Base-by-base conservation (phyloP, 2,888 invertebrate genomes). In the Magallana nippona region DNA sequence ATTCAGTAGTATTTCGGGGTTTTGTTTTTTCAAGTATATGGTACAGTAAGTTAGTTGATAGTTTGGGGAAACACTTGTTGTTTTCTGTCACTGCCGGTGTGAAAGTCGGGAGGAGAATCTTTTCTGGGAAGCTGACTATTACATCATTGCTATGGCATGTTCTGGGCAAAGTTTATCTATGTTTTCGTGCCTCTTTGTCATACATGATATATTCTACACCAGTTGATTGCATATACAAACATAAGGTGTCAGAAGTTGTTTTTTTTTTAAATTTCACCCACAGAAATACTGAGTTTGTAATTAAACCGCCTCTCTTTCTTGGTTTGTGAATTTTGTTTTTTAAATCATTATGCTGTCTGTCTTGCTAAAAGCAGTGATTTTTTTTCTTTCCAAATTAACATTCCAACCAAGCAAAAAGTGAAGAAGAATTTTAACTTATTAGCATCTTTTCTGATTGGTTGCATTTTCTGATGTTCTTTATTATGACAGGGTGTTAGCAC, bases 341-440 rank as follows among this genome's bases (percentile, higher is more conserved):
- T 71, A 32, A 22, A 27, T 71, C 63, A 27, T 71, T 71, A 32
- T 60, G 10, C 63, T 71, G 27, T 32, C 22, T 27, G 13, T 22
- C 15, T 27, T 71, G 63, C 32, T 27, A 22, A 22, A 27, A 71
- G 32, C 63, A 11, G 27, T 71, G 63, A 32, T 71, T 71, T 27
- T 71, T 27, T 44, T 5, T 44, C 44, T 44, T 8, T 71, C 58
- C 27, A 71, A 71, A 71, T 71, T 71, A 71, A 71, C 63, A 71
- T 71, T 71, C 63, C 63, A 11, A 32, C 15, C 15, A 27, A 71
- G 63, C 32, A 15, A 32, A 71, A 71, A 63, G 32, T 44, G 44
- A 27, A 71, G 32, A 71, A 22, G 63, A 71, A 71, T 71, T 71
- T 71, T 32, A 71, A 71, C 63, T 71, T 71, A 71, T 71, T 27